These are phyloP conservation scores for Eurytoma adleriae DNA, from an alignment of 2,888 invertebrate genomes.

Conservation along the genomic window DNA sequence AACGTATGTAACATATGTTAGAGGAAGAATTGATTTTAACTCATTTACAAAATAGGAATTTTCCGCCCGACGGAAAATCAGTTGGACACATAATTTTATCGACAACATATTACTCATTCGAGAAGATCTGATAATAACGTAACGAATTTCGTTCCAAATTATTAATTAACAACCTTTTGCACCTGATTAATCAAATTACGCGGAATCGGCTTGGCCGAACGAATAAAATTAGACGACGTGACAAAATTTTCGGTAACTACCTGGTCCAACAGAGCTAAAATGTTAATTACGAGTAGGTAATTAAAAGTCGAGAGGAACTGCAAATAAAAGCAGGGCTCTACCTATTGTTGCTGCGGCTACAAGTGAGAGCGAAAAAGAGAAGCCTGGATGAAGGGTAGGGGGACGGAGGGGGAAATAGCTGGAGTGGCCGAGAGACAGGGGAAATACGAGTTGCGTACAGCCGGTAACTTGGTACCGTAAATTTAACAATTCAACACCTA, in stretches of 20 bases:
- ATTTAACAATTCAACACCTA: constrained; percentile 47
- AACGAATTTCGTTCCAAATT: not conserved
- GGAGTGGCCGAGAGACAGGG: not conserved
- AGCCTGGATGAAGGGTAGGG: not conserved
- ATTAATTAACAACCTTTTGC: not conserved
- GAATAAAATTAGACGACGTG: not conserved
- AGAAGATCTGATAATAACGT: too few relatives aligned
- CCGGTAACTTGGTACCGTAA: constrained; percentile 29
- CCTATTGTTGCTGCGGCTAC: constrained; percentile 11
- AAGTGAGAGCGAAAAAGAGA: not conserved
- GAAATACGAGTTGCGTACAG: not conserved
- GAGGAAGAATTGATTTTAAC: not conserved
- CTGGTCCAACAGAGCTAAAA: not conserved
- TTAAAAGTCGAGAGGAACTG: constrained; percentile 35
- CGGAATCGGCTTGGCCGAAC: too few relatives aligned
- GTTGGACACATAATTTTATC: not conserved
- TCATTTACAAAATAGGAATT: not conserved
- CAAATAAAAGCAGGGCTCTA: constrained; percentile 23
- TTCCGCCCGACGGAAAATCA: too few relatives aligned
- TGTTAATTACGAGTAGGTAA: constrained; percentile 37
- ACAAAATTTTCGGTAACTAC: constrained; percentile 11
- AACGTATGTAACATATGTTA: not conserved
- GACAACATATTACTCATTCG: not conserved
- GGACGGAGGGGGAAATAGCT: not conserved
- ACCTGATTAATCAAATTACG: too few relatives aligned